A percentile compares a stretch with the other conserved stretches of the same genome.
phyloP scores from a whole-genome alignment of 2,797 vertebrate genomes.

The Sylvilagus floridanus region DNA sequence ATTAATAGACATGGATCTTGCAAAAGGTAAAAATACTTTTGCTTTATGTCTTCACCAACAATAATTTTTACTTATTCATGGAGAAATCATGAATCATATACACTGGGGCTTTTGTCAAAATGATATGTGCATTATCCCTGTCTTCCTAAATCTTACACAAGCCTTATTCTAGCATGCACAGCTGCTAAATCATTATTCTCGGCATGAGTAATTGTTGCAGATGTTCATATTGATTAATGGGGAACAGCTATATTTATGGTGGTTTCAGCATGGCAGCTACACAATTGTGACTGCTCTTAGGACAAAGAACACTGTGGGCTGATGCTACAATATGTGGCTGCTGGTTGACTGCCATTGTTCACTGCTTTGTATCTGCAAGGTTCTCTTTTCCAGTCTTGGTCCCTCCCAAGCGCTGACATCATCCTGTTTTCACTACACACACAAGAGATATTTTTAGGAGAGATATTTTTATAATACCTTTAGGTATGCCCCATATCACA shows the following conservation, averaged over 20 bases:
- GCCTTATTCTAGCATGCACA: slow-evolving; percentile 68
- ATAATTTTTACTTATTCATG: slow-evolving; percentile 75
- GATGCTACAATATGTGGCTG: not conserved
- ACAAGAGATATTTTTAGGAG: not conserved
- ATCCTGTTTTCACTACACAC: not conserved
- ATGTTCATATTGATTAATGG: slow-evolving; percentile 69
- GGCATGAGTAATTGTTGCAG: slow-evolving; percentile 72
- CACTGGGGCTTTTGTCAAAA: slow-evolving; percentile 67
- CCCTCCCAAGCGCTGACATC: not conserved
- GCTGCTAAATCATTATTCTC: slow-evolving; percentile 72
- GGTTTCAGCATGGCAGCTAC: slow-evolving; percentile 39
- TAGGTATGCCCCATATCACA: not conserved
- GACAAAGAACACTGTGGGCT: not conserved
- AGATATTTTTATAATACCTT: not conserved
- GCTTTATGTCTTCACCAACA: slow-evolving; percentile 68
- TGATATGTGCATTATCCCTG: slow-evolving; percentile 75
- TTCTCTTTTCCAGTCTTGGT: not conserved
- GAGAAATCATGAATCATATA: slow-evolving; percentile 64
- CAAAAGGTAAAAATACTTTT: slow-evolving; percentile 53
- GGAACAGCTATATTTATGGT: slow-evolving; percentile 67
- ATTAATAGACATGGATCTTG: slow-evolving; percentile 55
- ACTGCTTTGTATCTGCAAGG: not conserved
- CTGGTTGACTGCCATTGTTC: not conserved
- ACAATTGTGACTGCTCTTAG: slow-evolving; percentile 24
- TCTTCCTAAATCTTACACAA: slow-evolving; percentile 74